phyloP scores from a whole-genome alignment of 2,113 vertebrate genomes.

The Oreotrochilus melanogaster region DNA sequence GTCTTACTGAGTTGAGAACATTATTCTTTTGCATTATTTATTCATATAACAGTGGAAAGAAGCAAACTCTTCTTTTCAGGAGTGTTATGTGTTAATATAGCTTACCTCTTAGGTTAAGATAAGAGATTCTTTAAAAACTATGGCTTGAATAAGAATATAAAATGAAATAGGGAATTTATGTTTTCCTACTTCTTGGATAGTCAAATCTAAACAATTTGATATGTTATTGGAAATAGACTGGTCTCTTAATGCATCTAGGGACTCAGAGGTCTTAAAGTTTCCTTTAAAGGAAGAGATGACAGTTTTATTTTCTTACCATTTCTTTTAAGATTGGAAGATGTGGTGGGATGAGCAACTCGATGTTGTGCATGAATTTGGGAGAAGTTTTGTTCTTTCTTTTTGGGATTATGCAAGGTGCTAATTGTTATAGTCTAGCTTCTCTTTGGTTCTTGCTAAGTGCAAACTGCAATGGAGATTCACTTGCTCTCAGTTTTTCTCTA shows the following conservation, averaged over 20 bases:
- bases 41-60: neutral
- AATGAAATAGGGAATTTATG: neutral
- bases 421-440: constrained; percentile 4
- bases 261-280: neutral
- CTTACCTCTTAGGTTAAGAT: neutral
- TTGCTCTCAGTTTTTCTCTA: neutral
- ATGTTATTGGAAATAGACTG: neutral
- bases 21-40: neutral
- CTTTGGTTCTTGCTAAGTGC: constrained; percentile 15
- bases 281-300: neutral
- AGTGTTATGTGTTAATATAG: neutral
- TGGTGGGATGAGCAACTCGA: neutral
- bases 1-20: neutral
- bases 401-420: constrained; percentile 24
- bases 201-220: neutral
- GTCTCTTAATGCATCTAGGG: neutral
- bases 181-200: neutral
- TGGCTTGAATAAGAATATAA: neutral
- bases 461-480: constrained; percentile 5
- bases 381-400: neutral
- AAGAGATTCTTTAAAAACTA: neutral
- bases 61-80: neutral
- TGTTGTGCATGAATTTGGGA: neutral
- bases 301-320: neutral
- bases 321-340: neutral